phyloP scores from a whole-genome alignment of 2,888 invertebrate genomes.

The Gisinianus flammeolus region DNA sequence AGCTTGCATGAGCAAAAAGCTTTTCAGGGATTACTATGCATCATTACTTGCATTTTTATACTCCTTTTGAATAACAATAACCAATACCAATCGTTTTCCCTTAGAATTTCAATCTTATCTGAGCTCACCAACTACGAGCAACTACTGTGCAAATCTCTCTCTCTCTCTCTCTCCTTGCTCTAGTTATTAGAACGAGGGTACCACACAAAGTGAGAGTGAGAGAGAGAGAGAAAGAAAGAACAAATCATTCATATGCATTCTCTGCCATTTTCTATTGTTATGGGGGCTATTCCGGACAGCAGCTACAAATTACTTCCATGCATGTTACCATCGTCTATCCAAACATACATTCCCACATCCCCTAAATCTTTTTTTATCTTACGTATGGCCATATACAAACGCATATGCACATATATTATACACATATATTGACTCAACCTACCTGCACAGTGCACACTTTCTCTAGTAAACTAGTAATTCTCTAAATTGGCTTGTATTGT shows the following conservation, averaged over 20 bases:
- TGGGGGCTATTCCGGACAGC: not conserved
- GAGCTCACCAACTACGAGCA: not conserved
- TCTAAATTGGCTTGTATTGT: not conserved
- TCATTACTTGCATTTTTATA: conserved; percentile 33
- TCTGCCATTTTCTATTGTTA: not conserved
- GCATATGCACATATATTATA: not conserved
- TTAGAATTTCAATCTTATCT: not conserved
- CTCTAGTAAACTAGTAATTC: not conserved
- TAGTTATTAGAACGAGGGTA: not conserved
- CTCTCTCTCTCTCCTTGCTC: not conserved
- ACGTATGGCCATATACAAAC: not conserved
- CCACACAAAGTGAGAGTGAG: too few relatives aligned
- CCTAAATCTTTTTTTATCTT: not conserved
- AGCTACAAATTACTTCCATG: not conserved
- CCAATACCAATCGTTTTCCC: conserved; percentile 20
- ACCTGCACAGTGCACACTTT: not conserved
- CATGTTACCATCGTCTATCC: not conserved
- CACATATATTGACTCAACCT: not conserved
- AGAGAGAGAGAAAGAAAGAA: not conserved
- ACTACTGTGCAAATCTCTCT: not conserved
- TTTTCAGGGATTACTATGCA: conserved; percentile 22
- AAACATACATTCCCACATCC: too few relatives aligned
- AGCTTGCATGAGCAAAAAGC: not conserved
- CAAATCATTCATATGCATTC: not conserved
- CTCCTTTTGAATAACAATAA: conserved; percentile 31